These are phyloP conservation scores for Bucco capensis DNA, from an alignment of 2,113 vertebrate genomes.

Conservation along the genomic window DNA sequence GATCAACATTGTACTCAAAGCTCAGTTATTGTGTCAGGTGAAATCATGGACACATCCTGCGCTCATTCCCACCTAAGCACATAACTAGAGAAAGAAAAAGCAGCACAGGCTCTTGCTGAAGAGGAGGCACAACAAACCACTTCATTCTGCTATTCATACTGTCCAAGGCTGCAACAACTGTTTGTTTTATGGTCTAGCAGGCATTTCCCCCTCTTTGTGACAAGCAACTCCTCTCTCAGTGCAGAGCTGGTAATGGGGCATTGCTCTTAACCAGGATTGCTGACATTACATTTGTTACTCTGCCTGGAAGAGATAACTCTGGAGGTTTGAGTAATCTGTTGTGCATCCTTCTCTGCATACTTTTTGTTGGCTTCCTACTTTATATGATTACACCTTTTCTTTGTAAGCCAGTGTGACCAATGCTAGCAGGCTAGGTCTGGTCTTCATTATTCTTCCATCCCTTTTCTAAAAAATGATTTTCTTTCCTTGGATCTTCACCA, in stretches of 20 bases:
- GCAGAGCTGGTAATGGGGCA: rapidly evolving
- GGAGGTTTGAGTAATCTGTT: not conserved
- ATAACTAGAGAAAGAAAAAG: not conserved
- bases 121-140: not conserved
- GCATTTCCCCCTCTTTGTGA: not conserved
- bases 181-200: not conserved
- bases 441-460: not conserved
- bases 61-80: not conserved
- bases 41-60: not conserved
- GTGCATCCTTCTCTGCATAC: not conserved
- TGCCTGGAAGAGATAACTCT: not conserved
- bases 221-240: not conserved
- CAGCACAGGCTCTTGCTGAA: not conserved
- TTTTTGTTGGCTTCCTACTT: not conserved
- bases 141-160: not conserved
- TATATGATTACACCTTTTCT: not conserved
- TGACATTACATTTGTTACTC: not conserved
- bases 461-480: not conserved
- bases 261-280: not conserved
- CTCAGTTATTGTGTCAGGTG: not conserved
- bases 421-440: not conserved
- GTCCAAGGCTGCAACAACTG: not conserved
- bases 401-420: not conserved
- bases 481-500: not conserved
- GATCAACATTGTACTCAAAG: not conserved